Base-by-base conservation (phyloP, 2,888 invertebrate genomes). In the Cremastinae sp. region DNA sequence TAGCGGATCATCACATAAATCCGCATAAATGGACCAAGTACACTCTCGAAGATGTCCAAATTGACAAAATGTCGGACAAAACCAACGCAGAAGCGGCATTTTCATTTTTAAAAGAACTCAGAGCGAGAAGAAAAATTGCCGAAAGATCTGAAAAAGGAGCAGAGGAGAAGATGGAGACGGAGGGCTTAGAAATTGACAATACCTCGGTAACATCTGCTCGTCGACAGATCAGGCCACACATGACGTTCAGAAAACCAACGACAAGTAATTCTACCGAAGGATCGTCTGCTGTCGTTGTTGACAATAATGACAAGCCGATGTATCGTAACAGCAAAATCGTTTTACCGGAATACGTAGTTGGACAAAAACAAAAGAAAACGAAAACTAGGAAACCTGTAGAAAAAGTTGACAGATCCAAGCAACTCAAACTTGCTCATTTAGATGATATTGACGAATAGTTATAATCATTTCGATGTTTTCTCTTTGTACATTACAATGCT, bases 11-110 rank as follows among this genome's bases (percentile, higher is more conserved):
- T 84, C 92, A 94, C 84, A 92, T 92, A 79, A 94, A 96, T 90
- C 97, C 96, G 10, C 93, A 95, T 75, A 96, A 95, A 85, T 97
- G 96, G 95, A 93, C 92, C 9, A 95, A 94, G 84, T 97, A 97
- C 84, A 93, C 94, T 12, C 89, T 97, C 14, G 94, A 93, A 22
- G 95, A 96, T 92, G 96, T 96, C 1, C 91, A 92, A 5, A 92
- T 91, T 71, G 93, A 93, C 12, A 95, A 96, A 84, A 94, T 96
- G 90, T 95, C 96, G 0, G 96, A 96, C 70, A 92, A 92, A 64
- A 93, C 94, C 47, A 97, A 97, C 84, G 93, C 94, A 10, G 92
- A 93, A 53, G 95, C 96, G 43, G 96, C 96, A 0, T 91, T 96
- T 80, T 92, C 94, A n/a, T 95, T 96, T 86, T 91, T 96, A 36